Evolutionary conservation across 2,888 invertebrate genomes (phyloP).

Genomic region (Ceriagrion tenellum): DNA sequence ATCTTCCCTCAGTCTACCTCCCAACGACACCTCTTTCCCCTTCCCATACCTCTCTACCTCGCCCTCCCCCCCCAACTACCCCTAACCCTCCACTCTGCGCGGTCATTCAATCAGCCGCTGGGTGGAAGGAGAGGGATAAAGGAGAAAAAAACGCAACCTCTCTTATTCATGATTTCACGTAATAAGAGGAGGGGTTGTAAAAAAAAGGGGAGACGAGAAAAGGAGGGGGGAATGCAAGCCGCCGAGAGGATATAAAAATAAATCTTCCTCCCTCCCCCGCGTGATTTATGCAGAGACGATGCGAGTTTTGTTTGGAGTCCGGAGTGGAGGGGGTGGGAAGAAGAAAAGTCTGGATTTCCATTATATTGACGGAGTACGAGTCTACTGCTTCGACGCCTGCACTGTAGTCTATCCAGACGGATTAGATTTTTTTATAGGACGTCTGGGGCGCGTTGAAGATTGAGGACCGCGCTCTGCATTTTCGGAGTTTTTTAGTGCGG

Average conservation of each 20-base stretch:
- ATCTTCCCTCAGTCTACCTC: neutral
- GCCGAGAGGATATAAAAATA: conserved; percentile 18
- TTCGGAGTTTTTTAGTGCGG: conserved; percentile 14
- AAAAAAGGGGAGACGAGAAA: neutral
- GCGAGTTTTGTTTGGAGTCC: neutral
- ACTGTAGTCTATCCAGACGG: conserved; percentile 11
- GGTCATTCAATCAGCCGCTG: conserved; percentile 59
- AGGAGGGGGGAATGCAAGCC: neutral
- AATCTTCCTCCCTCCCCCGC: conserved; percentile 20
- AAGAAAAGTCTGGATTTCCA: conserved; percentile 34
- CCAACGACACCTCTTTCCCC: neutral
- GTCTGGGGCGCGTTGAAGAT: conserved; percentile 25
- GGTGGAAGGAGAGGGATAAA: neutral
- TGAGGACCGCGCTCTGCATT: neutral
- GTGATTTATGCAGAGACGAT: conserved; percentile 50
- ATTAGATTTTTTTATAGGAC: conserved; percentile 33
- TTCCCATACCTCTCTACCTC: neutral
- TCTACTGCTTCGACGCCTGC: conserved; percentile 31
- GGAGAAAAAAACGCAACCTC: conserved; percentile 30
- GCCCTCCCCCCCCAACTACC: neutral
- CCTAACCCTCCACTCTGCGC: neutral
- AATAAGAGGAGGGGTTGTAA: conserved; percentile 55
- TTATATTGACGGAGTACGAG: conserved; percentile 35
- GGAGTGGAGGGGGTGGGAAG: neutral
- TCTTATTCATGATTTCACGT: conserved; percentile 57